These are phyloP conservation scores for Lithobates sylvaticus DNA, from an alignment of 2,797 vertebrate species.

Conservation along the genomic window DNA sequence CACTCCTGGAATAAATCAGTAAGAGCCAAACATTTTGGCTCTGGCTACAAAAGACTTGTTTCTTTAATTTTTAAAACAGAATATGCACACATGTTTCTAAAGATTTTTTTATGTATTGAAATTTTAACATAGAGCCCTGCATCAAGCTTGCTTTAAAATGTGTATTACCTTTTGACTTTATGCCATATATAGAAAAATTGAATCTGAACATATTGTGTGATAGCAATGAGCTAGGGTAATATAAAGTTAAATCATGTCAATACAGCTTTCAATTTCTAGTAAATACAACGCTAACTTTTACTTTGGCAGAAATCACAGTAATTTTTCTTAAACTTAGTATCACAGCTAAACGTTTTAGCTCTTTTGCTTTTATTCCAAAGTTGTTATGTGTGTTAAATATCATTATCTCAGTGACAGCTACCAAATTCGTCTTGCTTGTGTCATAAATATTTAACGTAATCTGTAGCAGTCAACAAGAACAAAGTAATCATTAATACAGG, in stretches of 20 bases:
- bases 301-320: not conserved
- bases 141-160: not conserved
- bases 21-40: not conserved
- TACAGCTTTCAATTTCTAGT: not conserved
- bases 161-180: not conserved
- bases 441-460: not conserved
- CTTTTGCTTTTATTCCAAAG: not conserved
- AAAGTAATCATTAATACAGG: not conserved
- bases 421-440: not conserved
- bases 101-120: not conserved
- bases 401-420: not conserved
- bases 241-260: not conserved
- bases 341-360: not conserved
- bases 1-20: not conserved
- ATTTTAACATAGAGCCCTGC: not conserved
- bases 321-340: not conserved
- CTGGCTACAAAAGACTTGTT: not conserved
- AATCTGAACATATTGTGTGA: not conserved
- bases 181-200: not conserved
- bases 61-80: not conserved
- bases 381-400: not conserved
- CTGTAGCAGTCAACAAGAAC: not conserved
- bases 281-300: not conserved
- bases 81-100: not conserved
- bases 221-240: not conserved